These are phyloP conservation scores for Tetramorium simillimum DNA, from an alignment of 1,140 invertebrate genomes.

Conservation along the genomic window DNA sequence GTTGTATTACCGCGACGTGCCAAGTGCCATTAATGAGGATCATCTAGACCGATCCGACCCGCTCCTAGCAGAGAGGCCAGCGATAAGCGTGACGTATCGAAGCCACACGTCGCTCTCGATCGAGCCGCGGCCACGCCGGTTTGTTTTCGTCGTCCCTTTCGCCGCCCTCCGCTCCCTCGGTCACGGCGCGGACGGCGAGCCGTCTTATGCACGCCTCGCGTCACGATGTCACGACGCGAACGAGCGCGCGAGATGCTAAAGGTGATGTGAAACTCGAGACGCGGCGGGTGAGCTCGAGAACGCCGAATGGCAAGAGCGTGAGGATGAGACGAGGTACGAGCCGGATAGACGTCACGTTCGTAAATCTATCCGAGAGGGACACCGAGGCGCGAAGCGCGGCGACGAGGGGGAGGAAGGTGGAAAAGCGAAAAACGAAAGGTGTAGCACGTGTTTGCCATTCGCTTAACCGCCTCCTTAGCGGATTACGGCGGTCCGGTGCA, in stretches of 20 bases:
- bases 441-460: constrained; percentile 67
- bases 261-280: constrained; percentile 72
- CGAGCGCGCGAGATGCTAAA: constrained; percentile 58
- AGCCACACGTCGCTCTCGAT: too few relatives aligned
- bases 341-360: constrained; percentile 41
- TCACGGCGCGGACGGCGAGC: neutral
- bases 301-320: constrained; percentile 25
- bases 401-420: constrained; percentile 8
- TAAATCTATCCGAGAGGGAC: constrained; percentile 53
- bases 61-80: neutral
- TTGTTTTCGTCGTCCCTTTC: neutral
- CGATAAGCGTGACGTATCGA: too few relatives aligned
- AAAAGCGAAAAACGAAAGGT: constrained; percentile 61
- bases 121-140: too few relatives aligned
- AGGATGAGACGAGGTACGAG: neutral
- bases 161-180: neutral
- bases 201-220: neutral
- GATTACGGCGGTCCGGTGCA: neutral
- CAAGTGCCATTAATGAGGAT: constrained; percentile 14
- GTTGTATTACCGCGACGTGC: neutral
- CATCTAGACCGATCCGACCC: neutral
- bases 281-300: constrained; percentile 18
- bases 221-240: constrained; percentile 52
- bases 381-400: constrained; percentile 34
- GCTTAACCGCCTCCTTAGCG: constrained; percentile 34